Evolutionary conservation across 2,113 vertebrate genomes (phyloP), one percentile per base, ranked within the genome.

Genomic region (Sarotherodon lohbergeri): DNA sequence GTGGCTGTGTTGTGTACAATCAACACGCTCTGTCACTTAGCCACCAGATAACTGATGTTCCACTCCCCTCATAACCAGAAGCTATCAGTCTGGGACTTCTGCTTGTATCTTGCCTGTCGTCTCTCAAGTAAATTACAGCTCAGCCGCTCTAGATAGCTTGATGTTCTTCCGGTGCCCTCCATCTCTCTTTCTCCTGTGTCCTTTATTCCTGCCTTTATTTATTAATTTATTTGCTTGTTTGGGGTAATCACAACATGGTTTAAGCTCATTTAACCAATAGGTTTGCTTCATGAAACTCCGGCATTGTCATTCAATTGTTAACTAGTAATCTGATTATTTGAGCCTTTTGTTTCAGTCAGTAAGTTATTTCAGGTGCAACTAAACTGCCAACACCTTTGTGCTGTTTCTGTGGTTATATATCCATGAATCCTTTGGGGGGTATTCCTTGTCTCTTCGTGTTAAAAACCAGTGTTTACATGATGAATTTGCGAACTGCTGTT

Each of bases 41-140:
- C 91, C 92, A 93, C 81, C 92, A 93, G 93, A 96, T 96, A 96
- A 96, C 93, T 93, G 95, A 96, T 96, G 95, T 93, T 94, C 95
- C 90, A 91, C 93, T 94, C 91, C 92, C 90, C 91, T 94, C 95
- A 95, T 95, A 96, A 95, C 95, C 95, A 95, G 90, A 87, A 96
- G 93, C 96, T 89, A 96, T 96, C 96, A 93, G 94, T 96, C 94
- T 94, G 94, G 84, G 91, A 92, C 91, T 95, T 93, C 92, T 91
- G 92, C 94, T 88, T 93, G 91, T 93, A 95, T 94, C 91, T 91
- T 92, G 91, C 91, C 95, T 94, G 92, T 95, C 92, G 89, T 94
- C 94, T 93, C 90, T 91, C 95, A 93, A 95, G 94, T 96, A 95
- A 96, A 96, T 96, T 96, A 96, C 94, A 95, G 92, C 93, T 93